Base-by-base conservation (phyloP, 2,888 invertebrate genomes). In the Hoplodrina ambigua region DNA sequence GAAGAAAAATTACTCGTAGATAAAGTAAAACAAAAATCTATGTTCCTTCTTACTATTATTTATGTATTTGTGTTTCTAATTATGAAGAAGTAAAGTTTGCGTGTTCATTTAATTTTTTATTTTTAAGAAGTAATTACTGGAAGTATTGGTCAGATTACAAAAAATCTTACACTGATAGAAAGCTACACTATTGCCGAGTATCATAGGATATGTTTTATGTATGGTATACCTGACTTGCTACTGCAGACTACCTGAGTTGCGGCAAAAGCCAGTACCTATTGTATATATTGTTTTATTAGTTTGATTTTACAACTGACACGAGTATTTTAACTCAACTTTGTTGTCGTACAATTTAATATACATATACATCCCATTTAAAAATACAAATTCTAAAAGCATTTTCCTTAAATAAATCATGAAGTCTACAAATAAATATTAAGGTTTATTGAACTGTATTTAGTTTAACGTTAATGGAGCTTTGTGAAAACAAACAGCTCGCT, bases 381-480 rank as follows among this genome's bases (percentile, higher is more conserved):
- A 41, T 30, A 17, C 17, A 41, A 60, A 15, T 30, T 0, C 6
- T 15, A 6, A 58, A 69, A 33, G 1, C 5, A 19, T 46, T 46
- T 17, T 17, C 46, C 46, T 17, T 17, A 46, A 46, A 46, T 46
- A 46, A 46, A 46, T 46, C 41, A 41, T 41, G 41, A 11, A 41
- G 41, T 41, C 13, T 41, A 46, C 15, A 46, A 46, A 46, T 5
- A 46, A 46, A 15, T 17, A 4, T 17, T 33, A 37, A 66, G 62
- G n/a, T 46, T 58, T 15, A 41, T 46, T 58, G 11, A 33, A 25
- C 17, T 60, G 19, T 70, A 75, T 67, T 80, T 63, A 75, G 33
- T 63, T 55, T 20, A 60, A 60, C 33, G 25, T 58, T 70, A 79
- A 79, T 75, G 59, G 58, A 58, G 60, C 66, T 57, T 71, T 61